Percentiles rank a stretch among this genome's conserved stretches.
phyloP scores from a whole-genome alignment of 2,113 vertebrate species.

The Aldabrachelys gigantea region DNA sequence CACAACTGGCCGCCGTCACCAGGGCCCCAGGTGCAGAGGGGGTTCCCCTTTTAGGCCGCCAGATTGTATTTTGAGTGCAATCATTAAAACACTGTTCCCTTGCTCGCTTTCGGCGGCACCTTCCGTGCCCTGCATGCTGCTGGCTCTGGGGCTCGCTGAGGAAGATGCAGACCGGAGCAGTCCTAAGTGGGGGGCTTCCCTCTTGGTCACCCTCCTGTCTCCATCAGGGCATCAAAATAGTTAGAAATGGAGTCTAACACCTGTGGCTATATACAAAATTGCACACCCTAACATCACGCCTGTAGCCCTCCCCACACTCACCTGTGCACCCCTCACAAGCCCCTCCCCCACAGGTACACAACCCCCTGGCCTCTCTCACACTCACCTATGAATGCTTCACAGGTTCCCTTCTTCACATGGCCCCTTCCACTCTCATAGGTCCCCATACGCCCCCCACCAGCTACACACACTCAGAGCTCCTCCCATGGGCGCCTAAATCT shows the following conservation, averaged over 20 bases:
- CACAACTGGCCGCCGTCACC: not conserved
- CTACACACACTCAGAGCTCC: not conserved
- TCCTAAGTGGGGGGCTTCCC: not conserved
- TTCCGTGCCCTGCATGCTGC: no score
- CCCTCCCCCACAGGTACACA: not conserved
- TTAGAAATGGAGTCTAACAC: not conserved
- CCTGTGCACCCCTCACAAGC: not conserved
- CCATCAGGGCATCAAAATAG: accelerated
- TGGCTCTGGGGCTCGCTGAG: not conserved
- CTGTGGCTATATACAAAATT: not conserved
- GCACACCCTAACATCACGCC: not conserved
- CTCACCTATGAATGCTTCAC: not conserved
- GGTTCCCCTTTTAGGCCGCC: not conserved
- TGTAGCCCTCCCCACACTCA: not conserved
- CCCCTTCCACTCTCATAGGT: no score
- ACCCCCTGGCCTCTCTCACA: not conserved
- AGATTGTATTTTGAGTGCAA: accelerated
- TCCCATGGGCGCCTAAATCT: not conserved
- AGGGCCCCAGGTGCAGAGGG: not conserved
- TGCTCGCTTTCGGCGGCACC: not conserved
- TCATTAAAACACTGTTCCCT: accelerated
- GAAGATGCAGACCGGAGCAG: not conserved
- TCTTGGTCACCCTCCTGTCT: not conserved
- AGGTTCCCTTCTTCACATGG: no score
- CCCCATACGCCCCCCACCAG: no score